Conservation (phyloP, 2,113 vertebrate species). For the Epinephelus cyanopodus region DNA sequence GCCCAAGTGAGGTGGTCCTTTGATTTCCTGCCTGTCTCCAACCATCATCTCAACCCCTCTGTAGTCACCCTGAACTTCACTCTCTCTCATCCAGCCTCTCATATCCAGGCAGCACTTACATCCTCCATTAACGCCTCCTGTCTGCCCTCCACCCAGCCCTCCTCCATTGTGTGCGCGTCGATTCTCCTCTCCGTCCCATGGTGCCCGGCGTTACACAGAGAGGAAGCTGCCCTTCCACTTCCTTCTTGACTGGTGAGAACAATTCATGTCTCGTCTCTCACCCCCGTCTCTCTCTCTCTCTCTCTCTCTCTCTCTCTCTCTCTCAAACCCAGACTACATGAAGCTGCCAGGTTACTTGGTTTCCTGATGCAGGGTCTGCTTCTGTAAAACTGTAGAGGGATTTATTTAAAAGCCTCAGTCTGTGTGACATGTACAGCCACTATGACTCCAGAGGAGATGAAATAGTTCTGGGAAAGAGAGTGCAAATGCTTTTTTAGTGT, state of each 20-base stretch:
- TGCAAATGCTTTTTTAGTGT: neutral
- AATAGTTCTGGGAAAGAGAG: slow-evolving; percentile 20
- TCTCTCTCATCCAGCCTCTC: slow-evolving; percentile 45
- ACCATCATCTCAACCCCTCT: slow-evolving; percentile 23
- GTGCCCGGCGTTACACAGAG: slow-evolving; percentile 50
- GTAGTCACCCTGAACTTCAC: slow-evolving; percentile 22
- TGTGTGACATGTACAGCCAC: slow-evolving; percentile 14
- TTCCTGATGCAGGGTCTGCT: slow-evolving; percentile 26
- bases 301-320: slow-evolving; percentile 12
- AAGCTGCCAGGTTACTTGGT: slow-evolving; percentile 34
- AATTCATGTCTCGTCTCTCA: slow-evolving; percentile 72
- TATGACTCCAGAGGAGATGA: slow-evolving; percentile 2
- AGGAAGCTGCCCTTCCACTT: slow-evolving; percentile 81
- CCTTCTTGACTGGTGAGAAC: slow-evolving; percentile 77
- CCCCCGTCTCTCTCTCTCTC: slow-evolving; percentile 29
- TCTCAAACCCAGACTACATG: slow-evolving; percentile 19
- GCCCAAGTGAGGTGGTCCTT: neutral
- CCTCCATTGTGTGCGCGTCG: slow-evolving; percentile 70
- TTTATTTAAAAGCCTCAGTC: neutral
- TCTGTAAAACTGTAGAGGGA: neutral
- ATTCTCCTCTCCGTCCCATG: slow-evolving; percentile 59
- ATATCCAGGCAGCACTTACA: slow-evolving; percentile 50
- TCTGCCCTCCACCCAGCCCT: slow-evolving; percentile 54
- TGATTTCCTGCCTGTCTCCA: slow-evolving; percentile 24
- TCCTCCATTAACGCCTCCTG: slow-evolving; percentile 62